phyloP scores from a whole-genome alignment of 2,113 vertebrate species.

The Pygoscelis antarcticus region DNA sequence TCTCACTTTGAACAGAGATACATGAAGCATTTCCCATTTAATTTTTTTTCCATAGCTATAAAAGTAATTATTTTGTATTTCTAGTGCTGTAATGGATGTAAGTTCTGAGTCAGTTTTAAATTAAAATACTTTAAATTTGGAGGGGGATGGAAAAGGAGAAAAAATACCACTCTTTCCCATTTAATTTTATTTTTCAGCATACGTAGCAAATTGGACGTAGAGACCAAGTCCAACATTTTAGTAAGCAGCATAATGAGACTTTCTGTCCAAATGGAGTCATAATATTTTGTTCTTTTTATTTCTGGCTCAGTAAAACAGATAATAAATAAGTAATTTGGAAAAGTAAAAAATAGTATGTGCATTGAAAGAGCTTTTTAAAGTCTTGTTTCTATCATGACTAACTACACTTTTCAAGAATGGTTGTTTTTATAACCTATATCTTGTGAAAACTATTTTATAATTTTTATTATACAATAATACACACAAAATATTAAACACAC shows the following conservation, averaged over 20 bases:
- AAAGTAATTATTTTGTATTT: background rate
- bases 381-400: background rate
- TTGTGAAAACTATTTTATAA: background rate
- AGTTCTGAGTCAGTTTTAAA: background rate
- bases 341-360: background rate
- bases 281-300: slow-evolving; percentile 32
- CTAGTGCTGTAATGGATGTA: background rate
- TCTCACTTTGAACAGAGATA: background rate
- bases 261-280: slow-evolving; percentile 15
- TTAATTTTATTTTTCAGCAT: background rate
- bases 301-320: background rate
- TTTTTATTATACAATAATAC: too few relatives aligned
- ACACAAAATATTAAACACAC: too few relatives aligned
- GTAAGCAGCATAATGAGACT: background rate
- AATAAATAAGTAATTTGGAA: background rate
- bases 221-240: background rate
- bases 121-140: background rate
- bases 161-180: background rate
- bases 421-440: background rate
- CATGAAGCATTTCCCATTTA: background rate
- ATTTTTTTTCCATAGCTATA: background rate
- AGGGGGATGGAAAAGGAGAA: background rate
- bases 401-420: background rate
- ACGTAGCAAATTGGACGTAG: background rate
- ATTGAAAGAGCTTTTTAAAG: background rate